Conservation (phyloP, 2,888 invertebrate genomes). For the Ornithoptera priamus region DNA sequence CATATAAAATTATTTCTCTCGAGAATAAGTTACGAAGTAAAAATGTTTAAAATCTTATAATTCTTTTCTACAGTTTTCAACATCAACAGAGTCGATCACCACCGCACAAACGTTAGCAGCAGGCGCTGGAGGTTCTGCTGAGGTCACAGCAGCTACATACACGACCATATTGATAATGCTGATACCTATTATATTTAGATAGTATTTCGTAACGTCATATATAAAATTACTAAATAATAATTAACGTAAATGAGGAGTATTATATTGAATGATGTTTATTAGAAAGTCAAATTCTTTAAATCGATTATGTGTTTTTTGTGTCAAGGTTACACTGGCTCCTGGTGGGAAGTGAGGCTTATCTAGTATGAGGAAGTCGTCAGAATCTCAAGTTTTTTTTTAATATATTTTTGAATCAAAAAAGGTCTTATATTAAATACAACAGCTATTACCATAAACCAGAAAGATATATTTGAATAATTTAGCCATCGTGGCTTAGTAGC, state of each 20-base stretch:
- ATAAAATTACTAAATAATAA: neutral
- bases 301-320: no score
- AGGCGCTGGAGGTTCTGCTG: slow-evolving; percentile 3
- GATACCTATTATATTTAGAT: neutral
- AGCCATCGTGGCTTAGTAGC: no score
- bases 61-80: slow-evolving; percentile 7
- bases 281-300: neutral
- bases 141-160: neutral
- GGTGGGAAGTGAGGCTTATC: no score
- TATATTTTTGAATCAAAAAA: no score
- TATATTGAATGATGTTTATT: neutral
- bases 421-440: no score
- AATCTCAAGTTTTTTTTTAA: no score
- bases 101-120: slow-evolving; percentile 8
- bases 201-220: neutral
- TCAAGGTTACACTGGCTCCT: no score
- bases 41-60: neutral
- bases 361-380: no score
- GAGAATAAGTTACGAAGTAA: neutral
- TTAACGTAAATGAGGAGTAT: neutral
- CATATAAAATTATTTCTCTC: no score
- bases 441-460: no score
- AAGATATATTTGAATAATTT: no score
- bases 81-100: slow-evolving; percentile 15
- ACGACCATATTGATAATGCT: neutral